A percentile compares a stretch with the other conserved stretches of the same genome.
Conservation (phyloP, 1,140 invertebrate genomes). For the Lordiphosa stackelbergi region DNA sequence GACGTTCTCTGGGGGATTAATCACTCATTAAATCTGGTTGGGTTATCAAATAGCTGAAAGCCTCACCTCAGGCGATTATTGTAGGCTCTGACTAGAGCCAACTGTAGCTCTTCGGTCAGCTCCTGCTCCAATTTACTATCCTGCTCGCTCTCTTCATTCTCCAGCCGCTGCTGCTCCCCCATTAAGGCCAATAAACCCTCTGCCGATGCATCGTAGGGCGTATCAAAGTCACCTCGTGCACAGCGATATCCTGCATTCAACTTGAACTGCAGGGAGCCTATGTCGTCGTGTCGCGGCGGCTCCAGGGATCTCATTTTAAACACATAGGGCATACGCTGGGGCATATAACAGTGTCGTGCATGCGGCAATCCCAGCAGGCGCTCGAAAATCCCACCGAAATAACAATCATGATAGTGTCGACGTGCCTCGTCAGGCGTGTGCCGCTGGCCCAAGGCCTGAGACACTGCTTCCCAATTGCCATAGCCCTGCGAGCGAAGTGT, state of each 20-base stretch:
- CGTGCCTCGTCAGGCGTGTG: constrained; percentile 83
- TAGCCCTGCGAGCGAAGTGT: constrained; percentile 84
- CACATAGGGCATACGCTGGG: constrained; percentile 80
- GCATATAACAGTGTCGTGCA: constrained; percentile 44
- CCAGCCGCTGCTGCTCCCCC: constrained; percentile 73
- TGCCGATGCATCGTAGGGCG: constrained; percentile 89
- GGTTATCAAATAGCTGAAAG: too few relatives aligned
- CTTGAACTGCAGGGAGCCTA: constrained; percentile 78
- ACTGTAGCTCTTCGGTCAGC: constrained; percentile 80
- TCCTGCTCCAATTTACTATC: constrained; percentile 16
- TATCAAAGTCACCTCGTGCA: constrained; percentile 90
- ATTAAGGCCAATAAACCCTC: constrained; percentile 82
- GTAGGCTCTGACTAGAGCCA: constrained; percentile 77
- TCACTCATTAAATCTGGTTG: too few relatives aligned
- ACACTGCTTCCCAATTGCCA: constrained; percentile 90
- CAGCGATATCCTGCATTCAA: constrained; percentile 89
- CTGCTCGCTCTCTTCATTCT: constrained; percentile 49
- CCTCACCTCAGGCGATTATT: constrained; percentile 65
- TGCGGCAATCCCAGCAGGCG: constrained; percentile 76
- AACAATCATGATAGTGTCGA: constrained; percentile 87
- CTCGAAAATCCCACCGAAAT: constrained; percentile 82
- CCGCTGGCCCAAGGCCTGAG: constrained; percentile 83
- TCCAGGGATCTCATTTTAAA: constrained; percentile 83
- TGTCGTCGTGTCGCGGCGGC: constrained; percentile 84
- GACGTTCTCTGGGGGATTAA: constrained; percentile 80